Evolutionary conservation across 2,888 invertebrate genomes (phyloP).

Genomic region (Willowsia nigromaculata): DNA sequence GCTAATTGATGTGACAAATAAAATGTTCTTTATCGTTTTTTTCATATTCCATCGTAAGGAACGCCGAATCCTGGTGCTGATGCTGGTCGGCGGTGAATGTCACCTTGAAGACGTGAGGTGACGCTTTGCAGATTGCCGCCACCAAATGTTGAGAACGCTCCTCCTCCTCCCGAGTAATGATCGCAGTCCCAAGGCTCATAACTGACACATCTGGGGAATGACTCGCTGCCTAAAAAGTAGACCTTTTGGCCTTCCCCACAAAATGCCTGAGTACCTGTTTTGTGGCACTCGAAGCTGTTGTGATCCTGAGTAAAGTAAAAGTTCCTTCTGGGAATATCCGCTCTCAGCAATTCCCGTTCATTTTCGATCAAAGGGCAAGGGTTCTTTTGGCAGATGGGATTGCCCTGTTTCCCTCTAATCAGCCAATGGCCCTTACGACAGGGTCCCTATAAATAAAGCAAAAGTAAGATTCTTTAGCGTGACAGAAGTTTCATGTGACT

Average conservation of each 20-base stretch:
- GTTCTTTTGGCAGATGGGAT: constrained; percentile 65
- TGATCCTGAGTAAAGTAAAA: constrained; percentile 64
- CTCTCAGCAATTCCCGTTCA: constrained; percentile 49
- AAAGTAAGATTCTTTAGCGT: neutral
- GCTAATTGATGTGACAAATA: neutral
- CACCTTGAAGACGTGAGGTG: constrained; percentile 43
- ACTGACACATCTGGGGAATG: constrained; percentile 56
- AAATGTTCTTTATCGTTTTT: neutral
- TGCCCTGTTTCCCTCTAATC: constrained; percentile 50
- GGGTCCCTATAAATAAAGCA: constrained; percentile 60
- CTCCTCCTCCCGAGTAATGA: neutral
- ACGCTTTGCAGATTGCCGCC: neutral
- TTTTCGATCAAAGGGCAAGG: constrained; percentile 71
- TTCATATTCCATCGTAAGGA: constrained; percentile 71
- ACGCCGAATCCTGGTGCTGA: constrained; percentile 66
- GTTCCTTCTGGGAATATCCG: constrained; percentile 57
- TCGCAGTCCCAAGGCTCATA: constrained; percentile 67
- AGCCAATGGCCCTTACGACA: constrained; percentile 72
- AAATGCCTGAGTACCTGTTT: constrained; percentile 72
- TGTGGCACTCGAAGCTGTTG: constrained; percentile 58
- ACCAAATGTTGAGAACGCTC: neutral
- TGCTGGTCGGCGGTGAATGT: constrained; percentile 16
- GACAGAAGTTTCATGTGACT: neutral
- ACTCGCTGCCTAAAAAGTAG: constrained; percentile 61
- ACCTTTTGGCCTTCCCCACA: constrained; percentile 54